These are phyloP conservation scores for Aphelenchoides bicaudatus DNA, from an alignment of 2,888 invertebrate genomes.

Conservation along the genomic window DNA sequence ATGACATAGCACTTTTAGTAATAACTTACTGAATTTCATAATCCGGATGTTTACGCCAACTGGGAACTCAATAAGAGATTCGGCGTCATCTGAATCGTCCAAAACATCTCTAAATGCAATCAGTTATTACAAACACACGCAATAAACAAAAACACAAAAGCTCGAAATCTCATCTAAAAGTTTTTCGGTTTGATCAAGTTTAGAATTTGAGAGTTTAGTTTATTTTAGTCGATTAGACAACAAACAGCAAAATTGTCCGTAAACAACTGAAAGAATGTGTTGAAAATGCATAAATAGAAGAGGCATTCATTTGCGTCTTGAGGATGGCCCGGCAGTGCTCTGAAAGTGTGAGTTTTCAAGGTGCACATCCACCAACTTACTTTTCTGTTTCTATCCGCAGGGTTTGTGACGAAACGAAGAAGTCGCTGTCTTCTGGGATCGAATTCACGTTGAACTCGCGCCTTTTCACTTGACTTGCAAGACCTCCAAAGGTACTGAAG, in stretches of 20 bases:
- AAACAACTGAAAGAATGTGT: too few species aligned
- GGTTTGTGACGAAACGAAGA: constrained; percentile 54
- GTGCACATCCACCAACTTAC: too few species aligned
- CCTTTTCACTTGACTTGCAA: constrained; percentile 59
- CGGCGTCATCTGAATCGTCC: constrained; percentile 10
- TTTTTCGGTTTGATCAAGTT: too few species aligned
- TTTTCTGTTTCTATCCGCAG: constrained; percentile 36
- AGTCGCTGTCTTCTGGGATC: constrained; percentile 57
- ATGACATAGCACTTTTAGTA: background rate
- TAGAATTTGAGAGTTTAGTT: too few species aligned
- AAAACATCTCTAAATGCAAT: background rate
- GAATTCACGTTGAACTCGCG: constrained; percentile 58
- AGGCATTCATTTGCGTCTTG: too few species aligned
- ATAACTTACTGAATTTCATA: constrained; percentile 20
- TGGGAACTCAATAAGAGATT: constrained; percentile 36
- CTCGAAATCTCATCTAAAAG: constrained; percentile 5
- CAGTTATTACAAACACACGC: background rate
- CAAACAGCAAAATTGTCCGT: too few species aligned
- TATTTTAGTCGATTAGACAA: too few species aligned
- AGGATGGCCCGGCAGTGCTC: too few species aligned
- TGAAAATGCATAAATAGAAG: too few species aligned
- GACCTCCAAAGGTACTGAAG: constrained; percentile 61
- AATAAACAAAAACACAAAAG: background rate
- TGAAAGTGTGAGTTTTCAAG: too few species aligned
- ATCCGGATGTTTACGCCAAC: constrained; percentile 29